phyloP scores from a whole-genome alignment of 2,888 invertebrate genomes.

The Anorthoa munda region DNA sequence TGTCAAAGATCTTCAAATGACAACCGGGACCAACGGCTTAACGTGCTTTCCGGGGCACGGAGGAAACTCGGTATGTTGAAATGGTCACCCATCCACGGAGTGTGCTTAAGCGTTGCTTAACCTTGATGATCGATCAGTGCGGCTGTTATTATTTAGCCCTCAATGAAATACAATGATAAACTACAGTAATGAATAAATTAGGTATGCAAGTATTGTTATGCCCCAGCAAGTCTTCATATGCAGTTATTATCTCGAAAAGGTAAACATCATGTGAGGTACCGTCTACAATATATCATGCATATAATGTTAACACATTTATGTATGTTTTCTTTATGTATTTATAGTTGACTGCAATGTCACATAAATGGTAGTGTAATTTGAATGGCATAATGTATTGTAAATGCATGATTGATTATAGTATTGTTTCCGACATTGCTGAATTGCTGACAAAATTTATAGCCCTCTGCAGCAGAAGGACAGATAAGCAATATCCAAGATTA shows the following conservation, averaged over 20 bases:
- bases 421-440: conserved; percentile 1
- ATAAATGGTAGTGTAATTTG: neutral
- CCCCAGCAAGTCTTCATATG: conserved; percentile 13
- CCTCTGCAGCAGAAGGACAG: too few species aligned
- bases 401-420: neutral
- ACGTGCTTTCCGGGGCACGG: too few species aligned
- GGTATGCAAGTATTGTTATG: conserved; percentile 34
- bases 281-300: neutral
- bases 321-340: neutral
- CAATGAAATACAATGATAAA: too few species aligned
- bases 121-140: too few species aligned
- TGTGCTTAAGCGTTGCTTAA: too few species aligned
- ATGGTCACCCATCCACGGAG: too few species aligned
- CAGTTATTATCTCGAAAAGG: neutral
- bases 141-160: too few species aligned
- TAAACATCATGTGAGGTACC: conserved; percentile 15
- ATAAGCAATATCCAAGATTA: too few species aligned
- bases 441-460: too few species aligned
- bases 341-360: neutral
- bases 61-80: too few species aligned
- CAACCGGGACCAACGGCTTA: too few species aligned
- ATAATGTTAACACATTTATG: neutral
- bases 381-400: conserved; percentile 1
- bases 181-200: conserved; percentile 14
- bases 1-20: too few species aligned